Base-by-base conservation (phyloP, 2,888 invertebrate genomes). In the Leucoma salicis region DNA sequence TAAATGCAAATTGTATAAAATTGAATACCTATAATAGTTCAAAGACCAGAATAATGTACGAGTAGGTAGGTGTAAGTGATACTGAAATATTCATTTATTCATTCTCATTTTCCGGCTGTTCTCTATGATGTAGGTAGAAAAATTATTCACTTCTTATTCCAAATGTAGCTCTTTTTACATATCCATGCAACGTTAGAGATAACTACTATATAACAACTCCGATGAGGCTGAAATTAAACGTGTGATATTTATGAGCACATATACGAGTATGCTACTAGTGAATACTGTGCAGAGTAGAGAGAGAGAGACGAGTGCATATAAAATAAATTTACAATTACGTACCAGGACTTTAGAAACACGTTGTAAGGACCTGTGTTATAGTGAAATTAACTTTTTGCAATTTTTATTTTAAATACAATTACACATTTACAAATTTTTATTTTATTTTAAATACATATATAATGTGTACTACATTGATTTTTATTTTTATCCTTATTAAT, bases 61-160 rank as follows among this genome's bases (percentile, higher is more conserved):
- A 46, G 27, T 21, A 27, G 14, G 13, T 13, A 25, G 25, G n/a
- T 52, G 45, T 54, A 50, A 58, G 55, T 50, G 46, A 46, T 55
- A 59, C 53, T 50, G 47, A 59, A 51, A 60, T 60, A 60, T 60
- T 63, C 60, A 60, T 59, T 63, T 60, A 60, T 60, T 60, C 60
- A 55, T 63, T 63, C 56, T 55, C 63, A 63, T 60, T 60, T 60
- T 50, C 63, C 56, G 50, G 49, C 50, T 53, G 56, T 59, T 52
- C 62, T 51, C 53, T 63, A 49, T 58, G 63, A 55, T 42, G 45
- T 38, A 58, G 56, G 60, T 58, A 39, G 59, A 63, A 60, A 58
- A 63, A 60, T 63, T 63, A 63, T 60, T 58, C 59, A 42, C 52
- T 52, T 49, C 63, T 62, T 62, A 59, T 53, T 51, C 53, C 41